Conservation (phyloP, 2,888 invertebrate genomes). For the Aspidapion aeneum region DNA sequence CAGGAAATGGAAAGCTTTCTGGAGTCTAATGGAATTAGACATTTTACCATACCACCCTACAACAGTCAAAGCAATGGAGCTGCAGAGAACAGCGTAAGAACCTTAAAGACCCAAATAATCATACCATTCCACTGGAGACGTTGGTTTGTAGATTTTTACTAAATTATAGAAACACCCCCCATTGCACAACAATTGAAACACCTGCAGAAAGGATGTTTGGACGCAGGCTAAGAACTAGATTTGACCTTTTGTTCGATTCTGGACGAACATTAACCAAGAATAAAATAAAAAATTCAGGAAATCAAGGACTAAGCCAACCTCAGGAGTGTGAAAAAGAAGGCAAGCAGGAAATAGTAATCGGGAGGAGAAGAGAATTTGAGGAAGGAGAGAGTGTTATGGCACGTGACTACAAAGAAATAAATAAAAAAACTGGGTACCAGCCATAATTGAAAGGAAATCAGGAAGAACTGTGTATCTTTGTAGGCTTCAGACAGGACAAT, state of each 20-base stretch:
- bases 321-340: no score
- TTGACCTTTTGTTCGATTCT: no score
- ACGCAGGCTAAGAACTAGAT: no score
- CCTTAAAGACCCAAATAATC: constrained; percentile 6
- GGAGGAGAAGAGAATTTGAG: not conserved
- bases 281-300: no score
- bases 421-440: not conserved
- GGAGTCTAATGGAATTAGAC: constrained; percentile 14
- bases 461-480: not conserved
- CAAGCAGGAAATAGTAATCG: not conserved
- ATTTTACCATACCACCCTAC: constrained; percentile 16
- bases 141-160: not conserved
- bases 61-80: constrained; percentile 14
- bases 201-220: no score
- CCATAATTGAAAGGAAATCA: not conserved
- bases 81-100: constrained; percentile 17
- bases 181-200: not conserved
- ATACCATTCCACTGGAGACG: not conserved
- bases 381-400: not conserved
- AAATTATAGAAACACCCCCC: not conserved
- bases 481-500: not conserved
- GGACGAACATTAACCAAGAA: no score
- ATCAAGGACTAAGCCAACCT: no score
- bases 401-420: not conserved
- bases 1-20: no score